phyloP scores from a whole-genome alignment of 2,797 vertebrate species.

The Liasis olivaceus region DNA sequence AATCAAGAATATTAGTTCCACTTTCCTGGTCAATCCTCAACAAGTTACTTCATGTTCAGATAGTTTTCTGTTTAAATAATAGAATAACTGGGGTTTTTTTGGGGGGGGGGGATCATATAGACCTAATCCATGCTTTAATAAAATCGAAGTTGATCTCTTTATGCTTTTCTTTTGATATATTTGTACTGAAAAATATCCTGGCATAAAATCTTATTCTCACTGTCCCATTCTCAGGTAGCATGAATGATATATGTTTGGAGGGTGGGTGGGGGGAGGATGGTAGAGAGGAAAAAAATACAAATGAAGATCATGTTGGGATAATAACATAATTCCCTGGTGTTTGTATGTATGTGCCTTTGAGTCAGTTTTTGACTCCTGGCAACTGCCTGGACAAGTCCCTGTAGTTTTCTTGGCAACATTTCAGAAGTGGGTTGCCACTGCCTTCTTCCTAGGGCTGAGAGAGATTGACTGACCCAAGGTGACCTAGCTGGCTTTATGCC shows the following conservation, averaged over 20 bases:
- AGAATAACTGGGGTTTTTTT: neutral
- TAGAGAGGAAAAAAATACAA: neutral
- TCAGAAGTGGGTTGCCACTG: neutral
- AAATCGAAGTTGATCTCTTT: neutral
- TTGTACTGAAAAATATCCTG: neutral
- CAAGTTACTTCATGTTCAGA: neutral
- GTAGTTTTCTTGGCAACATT: neutral
- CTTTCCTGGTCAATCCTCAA: neutral
- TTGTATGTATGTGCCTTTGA: too few species aligned
- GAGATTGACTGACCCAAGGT: neutral
- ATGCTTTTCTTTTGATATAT: neutral
- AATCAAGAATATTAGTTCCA: neutral
- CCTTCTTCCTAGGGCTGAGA: neutral
- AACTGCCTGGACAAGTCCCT: too few species aligned
- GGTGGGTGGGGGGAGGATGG: too few species aligned
- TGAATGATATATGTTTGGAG: neutral
- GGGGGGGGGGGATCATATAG: too few species aligned
- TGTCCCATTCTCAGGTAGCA: neutral
- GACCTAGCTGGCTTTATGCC: neutral
- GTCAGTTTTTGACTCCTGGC: too few species aligned
- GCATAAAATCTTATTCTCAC: neutral
- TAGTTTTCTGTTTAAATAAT: neutral
- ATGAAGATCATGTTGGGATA: neutral
- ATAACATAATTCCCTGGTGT: neutral
- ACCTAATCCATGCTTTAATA: too few species aligned